Conservation (phyloP, 2,888 invertebrate species). For the Tenthredo livida region DNA sequence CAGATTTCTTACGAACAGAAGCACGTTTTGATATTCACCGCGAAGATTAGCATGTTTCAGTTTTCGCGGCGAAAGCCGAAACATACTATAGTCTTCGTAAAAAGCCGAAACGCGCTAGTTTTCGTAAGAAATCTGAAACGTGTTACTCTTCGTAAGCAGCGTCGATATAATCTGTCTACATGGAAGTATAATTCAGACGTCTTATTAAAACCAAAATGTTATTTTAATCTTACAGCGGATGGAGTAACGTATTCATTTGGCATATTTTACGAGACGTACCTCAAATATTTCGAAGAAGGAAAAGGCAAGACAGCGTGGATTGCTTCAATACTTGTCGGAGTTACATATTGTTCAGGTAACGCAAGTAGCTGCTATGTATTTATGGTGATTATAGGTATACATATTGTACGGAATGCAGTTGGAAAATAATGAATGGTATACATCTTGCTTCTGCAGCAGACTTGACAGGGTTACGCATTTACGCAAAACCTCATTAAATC, state of each 20-base stretch:
- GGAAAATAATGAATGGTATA: not conserved
- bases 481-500: not conserved
- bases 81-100: too few relatives aligned
- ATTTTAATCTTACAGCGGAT: slow-evolving; percentile 85
- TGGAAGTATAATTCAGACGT: not conserved
- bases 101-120: too few relatives aligned
- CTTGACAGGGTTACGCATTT: not conserved
- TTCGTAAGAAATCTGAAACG: too few relatives aligned
- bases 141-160: too few relatives aligned
- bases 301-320: slow-evolving; percentile 95
- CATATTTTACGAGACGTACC: slow-evolving; percentile 93
- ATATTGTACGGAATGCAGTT: not conserved
- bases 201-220: not conserved
- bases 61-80: too few relatives aligned
- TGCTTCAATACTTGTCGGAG: slow-evolving; percentile 95
- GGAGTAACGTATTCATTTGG: slow-evolving; percentile 99
- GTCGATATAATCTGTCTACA: not conserved
- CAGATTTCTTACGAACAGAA: too few relatives aligned
- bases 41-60: too few relatives aligned
- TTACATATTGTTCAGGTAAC: slow-evolving; percentile 96
- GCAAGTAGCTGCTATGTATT: slow-evolving; percentile 50
- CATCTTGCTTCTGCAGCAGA: not conserved
- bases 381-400: not conserved
- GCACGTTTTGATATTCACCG: too few relatives aligned
- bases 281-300: slow-evolving; percentile 90